A percentile compares a stretch with the other conserved stretches of the same genome.
These are phyloP conservation scores for Lydus trimaculatus DNA, from an alignment of 2,888 invertebrate species.

Conservation along the genomic window DNA sequence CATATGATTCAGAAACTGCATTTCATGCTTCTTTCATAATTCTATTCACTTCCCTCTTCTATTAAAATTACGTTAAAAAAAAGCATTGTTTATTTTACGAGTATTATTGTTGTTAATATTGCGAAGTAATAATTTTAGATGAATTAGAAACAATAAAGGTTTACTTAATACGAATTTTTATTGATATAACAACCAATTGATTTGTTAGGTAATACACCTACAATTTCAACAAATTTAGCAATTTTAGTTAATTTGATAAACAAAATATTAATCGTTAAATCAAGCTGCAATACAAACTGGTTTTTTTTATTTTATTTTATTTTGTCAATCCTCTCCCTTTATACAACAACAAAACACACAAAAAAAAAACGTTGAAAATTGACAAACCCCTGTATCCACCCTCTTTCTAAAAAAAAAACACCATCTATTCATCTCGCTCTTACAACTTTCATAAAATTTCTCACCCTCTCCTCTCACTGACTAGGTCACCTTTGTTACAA, in stretches of 20 bases:
- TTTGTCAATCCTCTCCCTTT: background rate
- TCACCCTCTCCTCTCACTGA: constrained; percentile 41
- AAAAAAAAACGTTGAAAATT: constrained; percentile 34
- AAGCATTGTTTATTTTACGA: background rate
- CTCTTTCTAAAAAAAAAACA: constrained; percentile 33
- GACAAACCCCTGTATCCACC: constrained; percentile 50
- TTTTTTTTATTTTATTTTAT: background rate
- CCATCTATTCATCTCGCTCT: constrained; percentile 27
- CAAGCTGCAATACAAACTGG: background rate
- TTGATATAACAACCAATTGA: background rate
- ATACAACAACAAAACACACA: background rate
- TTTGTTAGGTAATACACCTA: background rate
- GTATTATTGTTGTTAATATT: background rate
- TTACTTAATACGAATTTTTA: background rate
- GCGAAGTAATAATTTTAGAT: background rate
- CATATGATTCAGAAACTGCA: constrained; percentile 8
- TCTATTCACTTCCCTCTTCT: background rate
- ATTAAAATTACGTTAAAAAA: background rate
- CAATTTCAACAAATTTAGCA: background rate
- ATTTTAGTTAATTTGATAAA: background rate
- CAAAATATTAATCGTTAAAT: background rate
- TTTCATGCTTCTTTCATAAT: constrained; percentile 4
- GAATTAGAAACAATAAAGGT: background rate
- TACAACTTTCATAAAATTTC: background rate
- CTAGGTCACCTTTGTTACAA: constrained; percentile 55